Evolutionary conservation across 2,888 invertebrate species (phyloP).

Genomic region (Dicyrtomina minuta): DNA sequence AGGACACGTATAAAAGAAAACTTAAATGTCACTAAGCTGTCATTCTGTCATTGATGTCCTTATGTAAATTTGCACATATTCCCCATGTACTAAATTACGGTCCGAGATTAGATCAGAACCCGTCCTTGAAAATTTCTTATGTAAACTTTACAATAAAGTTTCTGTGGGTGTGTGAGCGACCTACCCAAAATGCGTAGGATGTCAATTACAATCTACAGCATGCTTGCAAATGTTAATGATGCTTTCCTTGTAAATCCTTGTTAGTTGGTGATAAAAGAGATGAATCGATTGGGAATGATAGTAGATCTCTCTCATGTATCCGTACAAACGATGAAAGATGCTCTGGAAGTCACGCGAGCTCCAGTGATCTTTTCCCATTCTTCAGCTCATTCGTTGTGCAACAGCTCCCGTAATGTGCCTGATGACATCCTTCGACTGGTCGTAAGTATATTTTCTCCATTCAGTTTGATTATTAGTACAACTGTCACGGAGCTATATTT

Average conservation of each 20-base stretch:
- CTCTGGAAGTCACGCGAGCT: conserved; percentile 64
- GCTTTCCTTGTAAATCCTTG: too few species aligned
- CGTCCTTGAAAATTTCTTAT: too few species aligned
- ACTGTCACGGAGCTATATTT: background rate
- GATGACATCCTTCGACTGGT: conserved; percentile 64
- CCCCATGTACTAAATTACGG: too few species aligned
- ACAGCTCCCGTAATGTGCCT: conserved; percentile 64
- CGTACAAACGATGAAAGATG: conserved; percentile 65
- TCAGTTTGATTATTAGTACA: too few species aligned
- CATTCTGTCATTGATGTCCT: too few species aligned
- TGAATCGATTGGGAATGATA: conserved; percentile 71
- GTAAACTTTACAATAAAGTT: background rate
- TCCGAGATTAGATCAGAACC: too few species aligned
- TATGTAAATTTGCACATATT: too few species aligned
- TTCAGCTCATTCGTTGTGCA: conserved; percentile 65
- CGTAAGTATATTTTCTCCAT: conserved; percentile 57
- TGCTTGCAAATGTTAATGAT: too few species aligned
- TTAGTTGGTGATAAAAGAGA: conserved; percentile 66
- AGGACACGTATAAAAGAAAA: too few species aligned
- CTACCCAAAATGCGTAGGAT: too few species aligned
- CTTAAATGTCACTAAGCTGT: too few species aligned
- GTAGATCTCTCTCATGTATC: conserved; percentile 69
- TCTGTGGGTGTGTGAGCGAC: background rate
- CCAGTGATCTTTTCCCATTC: conserved; percentile 49
- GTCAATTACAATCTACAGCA: too few species aligned